Base-by-base conservation (phyloP, 2,797 vertebrate species). In the Poeciliopsis infans region DNA sequence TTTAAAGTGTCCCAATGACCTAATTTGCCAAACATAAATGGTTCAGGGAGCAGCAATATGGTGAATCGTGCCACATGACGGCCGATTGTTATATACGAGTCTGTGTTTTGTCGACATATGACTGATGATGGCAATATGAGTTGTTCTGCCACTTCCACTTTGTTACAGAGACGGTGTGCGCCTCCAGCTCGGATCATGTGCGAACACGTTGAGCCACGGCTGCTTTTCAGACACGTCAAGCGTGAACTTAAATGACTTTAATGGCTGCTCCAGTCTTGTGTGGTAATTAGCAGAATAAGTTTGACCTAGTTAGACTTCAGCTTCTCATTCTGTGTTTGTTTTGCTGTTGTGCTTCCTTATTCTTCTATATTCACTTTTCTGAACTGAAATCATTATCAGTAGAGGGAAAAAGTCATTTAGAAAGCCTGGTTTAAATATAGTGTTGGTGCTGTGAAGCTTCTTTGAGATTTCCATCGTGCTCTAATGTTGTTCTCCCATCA, bases 211-310 rank as follows among this genome's bases (percentile, higher is more conserved):
- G 41, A 68, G 23, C 45, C 45, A 23, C 55, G 51, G 11, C 64
- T 57, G 66, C 75, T 75, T 74, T 86, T 81, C 77, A 88, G 82
- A 68, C 68, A 5, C n/a, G 73, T 33, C 10, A 13, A 25, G 68
- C 53, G 64, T 64, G 66, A 77, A 74, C 80, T 66, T n/a, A 28
- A n/a, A 70, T 45, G 1, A 8, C 12, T n/a, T 31, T 1, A 31
- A 31, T 31, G 31, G 31, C 66, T 28, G 39, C 68, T 28, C 2
- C 25, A 4, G 68, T 45, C 68, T 70, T 70, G 31, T 61, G 28
- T 33, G 12, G 31, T 28, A 70, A 45, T 45, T 45, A n/a, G 68
- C 36, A 41, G 66, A 43, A 43, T 43, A 41, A 68, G 15, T 68
- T 68, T 43, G 39, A 68, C 64, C 23, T 41, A 43, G 36, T 68